These are phyloP conservation scores for Oreotrochilus melanogaster DNA, from an alignment of 2,113 vertebrate species.

Conservation along the genomic window DNA sequence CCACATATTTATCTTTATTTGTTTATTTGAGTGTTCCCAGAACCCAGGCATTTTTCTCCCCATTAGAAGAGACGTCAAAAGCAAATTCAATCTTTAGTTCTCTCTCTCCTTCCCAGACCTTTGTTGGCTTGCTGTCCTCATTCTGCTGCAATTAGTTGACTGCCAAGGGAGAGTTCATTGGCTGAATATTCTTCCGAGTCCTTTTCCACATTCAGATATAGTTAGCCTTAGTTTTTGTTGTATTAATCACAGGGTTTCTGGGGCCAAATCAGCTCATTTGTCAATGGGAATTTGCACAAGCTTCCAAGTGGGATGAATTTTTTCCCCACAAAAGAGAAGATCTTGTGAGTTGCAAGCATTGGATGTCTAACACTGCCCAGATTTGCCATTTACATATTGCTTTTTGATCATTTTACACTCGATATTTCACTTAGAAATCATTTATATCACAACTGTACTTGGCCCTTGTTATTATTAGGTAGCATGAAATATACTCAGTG, in stretches of 20 bases:
- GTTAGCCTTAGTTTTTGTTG: neutral
- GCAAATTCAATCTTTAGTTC: neutral
- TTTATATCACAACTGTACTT: conserved; percentile 23
- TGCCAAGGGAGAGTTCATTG: neutral
- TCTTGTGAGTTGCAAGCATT: neutral
- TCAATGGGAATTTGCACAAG: neutral
- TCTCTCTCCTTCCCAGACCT: conserved; percentile 42
- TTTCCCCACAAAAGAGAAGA: neutral
- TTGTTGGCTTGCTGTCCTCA: neutral
- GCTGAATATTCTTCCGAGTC: neutral
- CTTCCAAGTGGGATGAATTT: neutral
- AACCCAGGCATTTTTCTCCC: conserved; percentile 17
- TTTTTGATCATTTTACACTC: conserved; percentile 33
- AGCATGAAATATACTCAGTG: conserved; percentile 44
- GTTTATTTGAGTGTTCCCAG: conserved; percentile 10
- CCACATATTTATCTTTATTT: neutral
- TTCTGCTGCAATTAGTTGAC: conserved; percentile 10
- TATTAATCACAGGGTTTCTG: neutral
- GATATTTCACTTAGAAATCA: conserved; percentile 20
- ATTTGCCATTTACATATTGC: neutral
- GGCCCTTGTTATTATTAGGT: conserved; percentile 16
- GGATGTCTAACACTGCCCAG: neutral
- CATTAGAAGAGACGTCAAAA: conserved; percentile 49
- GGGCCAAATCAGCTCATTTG: neutral
- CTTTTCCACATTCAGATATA: neutral